Conservation (phyloP, 2,113 vertebrate species). For the Lepus timidus region DNA sequence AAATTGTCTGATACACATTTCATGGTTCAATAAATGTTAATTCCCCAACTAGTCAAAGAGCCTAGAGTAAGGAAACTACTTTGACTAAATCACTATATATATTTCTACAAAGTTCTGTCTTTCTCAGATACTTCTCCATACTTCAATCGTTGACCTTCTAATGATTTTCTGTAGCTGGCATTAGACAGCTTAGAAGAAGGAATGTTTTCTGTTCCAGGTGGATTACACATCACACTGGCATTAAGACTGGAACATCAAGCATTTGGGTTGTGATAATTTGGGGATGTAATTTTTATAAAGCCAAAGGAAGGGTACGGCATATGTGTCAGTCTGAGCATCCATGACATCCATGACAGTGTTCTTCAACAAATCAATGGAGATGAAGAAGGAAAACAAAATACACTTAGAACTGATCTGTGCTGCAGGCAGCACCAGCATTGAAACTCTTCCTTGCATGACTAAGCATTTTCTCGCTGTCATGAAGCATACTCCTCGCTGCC, state of each 20-base stretch:
- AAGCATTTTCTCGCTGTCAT: slow-evolving; percentile 44
- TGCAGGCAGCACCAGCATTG: neutral
- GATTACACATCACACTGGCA: neutral
- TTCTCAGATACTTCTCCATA: neutral
- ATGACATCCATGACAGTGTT: neutral
- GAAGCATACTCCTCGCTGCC: neutral
- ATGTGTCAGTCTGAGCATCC: neutral
- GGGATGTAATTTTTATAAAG: neutral
- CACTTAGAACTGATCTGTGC: neutral
- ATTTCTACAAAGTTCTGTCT: neutral
- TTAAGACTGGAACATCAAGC: neutral
- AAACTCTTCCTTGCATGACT: neutral
- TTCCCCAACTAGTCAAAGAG: neutral
- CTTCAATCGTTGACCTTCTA: neutral
- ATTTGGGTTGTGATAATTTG: neutral
- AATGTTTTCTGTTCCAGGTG: neutral
- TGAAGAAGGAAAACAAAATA: neutral
- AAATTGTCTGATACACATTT: neutral
- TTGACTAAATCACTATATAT: neutral
- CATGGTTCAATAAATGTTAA: neutral
- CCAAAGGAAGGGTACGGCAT: neutral
- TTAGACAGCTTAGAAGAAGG: neutral
- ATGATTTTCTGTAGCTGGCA: neutral
- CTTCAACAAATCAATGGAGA: neutral
- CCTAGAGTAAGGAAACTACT: neutral